These are phyloP conservation scores for Mycalesis mineus DNA, from an alignment of 2,888 invertebrate genomes.

Conservation along the genomic window DNA sequence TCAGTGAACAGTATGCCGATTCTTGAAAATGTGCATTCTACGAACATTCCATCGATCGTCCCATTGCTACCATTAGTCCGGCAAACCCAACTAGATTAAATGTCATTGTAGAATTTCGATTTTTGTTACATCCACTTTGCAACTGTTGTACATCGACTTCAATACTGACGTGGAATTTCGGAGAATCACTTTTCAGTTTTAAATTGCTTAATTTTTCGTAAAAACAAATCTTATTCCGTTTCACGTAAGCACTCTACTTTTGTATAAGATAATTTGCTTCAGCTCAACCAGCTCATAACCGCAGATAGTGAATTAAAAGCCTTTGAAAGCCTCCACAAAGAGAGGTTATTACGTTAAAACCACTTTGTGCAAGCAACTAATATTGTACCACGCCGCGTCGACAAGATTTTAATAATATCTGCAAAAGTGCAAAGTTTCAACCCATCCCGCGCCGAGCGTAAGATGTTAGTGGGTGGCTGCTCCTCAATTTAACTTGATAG, in stretches of 20 bases:
- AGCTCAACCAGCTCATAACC: conserved; percentile 43
- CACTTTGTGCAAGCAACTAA: conserved; percentile 48
- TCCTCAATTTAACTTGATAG: too few species aligned
- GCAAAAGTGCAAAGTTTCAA: conserved; percentile 13
- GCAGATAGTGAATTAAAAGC: conserved; percentile 68
- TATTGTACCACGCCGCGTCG: conserved; percentile 42
- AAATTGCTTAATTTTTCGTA: not conserved
- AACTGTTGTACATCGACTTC: too few species aligned
- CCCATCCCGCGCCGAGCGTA: not conserved
- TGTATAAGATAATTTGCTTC: not conserved
- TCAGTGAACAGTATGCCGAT: too few species aligned
- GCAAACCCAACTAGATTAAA: too few species aligned
- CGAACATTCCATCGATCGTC: too few species aligned
- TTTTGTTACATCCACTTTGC: too few species aligned
- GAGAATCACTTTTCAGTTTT: not conserved
- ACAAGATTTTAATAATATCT: conserved; percentile 18
- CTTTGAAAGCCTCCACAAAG: conserved; percentile 65
- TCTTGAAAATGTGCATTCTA: too few species aligned
- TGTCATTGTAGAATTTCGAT: too few species aligned
- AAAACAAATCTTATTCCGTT: not conserved
- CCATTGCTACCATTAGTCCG: too few species aligned
- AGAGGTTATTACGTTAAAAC: conserved; percentile 67
- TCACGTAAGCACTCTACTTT: not conserved
- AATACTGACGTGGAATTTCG: too few species aligned
- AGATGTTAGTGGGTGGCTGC: not conserved